phyloP scores from a whole-genome alignment of 2,797 vertebrate species.

The Aphelocoma californica region DNA sequence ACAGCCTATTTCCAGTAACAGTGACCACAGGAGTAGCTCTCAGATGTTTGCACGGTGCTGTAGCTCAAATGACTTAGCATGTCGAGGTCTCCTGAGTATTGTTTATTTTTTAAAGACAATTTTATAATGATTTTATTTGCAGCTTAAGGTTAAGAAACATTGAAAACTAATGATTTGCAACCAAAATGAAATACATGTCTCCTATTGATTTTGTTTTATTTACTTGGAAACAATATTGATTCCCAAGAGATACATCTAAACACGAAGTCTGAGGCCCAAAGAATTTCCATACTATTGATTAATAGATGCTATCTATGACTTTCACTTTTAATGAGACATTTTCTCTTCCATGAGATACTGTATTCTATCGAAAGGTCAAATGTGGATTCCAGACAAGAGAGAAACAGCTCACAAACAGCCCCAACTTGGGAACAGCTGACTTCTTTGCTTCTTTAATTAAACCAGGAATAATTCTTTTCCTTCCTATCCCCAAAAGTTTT shows the following conservation, averaged over 20 bases:
- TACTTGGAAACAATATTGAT: conserved; percentile 77
- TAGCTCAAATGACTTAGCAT: conserved; percentile 23
- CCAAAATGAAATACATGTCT: conserved; percentile 65
- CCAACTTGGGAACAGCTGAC: not conserved
- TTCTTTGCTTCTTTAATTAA: conserved; percentile 12
- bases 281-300: conserved; percentile 71
- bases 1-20: not conserved
- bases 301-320: conserved; percentile 68
- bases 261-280: conserved; percentile 51
- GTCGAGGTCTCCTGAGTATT: not conserved
- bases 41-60: not conserved
- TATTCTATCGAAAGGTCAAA: conserved; percentile 55
- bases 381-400: not conserved
- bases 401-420: not conserved
- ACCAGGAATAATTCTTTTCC: not conserved
- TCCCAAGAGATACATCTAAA: conserved; percentile 67
- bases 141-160: conserved; percentile 63
- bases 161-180: conserved; percentile 71
- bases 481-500: not conserved
- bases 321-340: conserved; percentile 73
- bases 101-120: conserved; percentile 50
- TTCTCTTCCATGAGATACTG: conserved; percentile 43
- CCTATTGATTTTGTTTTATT: conserved; percentile 77
- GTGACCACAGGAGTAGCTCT: not conserved
- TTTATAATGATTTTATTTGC: conserved; percentile 35